Evolutionary conservation across 2,113 vertebrate species (phyloP).

Genomic region (Siniperca chuatsi): DNA sequence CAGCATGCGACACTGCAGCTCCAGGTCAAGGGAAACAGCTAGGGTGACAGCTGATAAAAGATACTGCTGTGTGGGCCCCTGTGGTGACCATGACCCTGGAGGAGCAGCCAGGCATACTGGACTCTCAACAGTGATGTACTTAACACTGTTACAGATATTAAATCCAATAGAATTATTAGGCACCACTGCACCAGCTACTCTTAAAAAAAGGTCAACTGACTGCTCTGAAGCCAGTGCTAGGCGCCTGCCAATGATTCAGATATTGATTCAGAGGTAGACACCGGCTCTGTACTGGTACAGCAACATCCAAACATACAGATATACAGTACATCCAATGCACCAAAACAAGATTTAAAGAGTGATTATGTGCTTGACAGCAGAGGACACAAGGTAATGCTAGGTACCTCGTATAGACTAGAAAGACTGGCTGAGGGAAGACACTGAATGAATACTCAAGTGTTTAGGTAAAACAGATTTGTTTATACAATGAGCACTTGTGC

Average conservation of each 20-base stretch:
- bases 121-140: slow-evolving; percentile 56
- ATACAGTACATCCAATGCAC: not conserved
- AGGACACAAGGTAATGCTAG: not conserved
- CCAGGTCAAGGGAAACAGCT: slow-evolving; percentile 11
- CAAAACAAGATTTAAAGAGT: not conserved
- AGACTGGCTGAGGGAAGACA: not conserved
- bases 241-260: slow-evolving; percentile 1
- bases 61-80: slow-evolving; percentile 40
- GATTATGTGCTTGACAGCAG: not conserved
- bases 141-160: slow-evolving; percentile 37
- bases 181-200: not conserved
- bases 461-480: not conserved
- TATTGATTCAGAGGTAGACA: slow-evolving; percentile 5
- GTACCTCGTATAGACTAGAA: not conserved
- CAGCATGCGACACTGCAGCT: not conserved
- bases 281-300: not conserved
- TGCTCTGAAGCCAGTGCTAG: not conserved
- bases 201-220: slow-evolving; percentile 13
- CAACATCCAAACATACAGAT: slow-evolving; percentile 8
- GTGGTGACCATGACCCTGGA: slow-evolving; percentile 39
- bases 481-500: not conserved
- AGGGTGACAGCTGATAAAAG: slow-evolving; percentile 40
- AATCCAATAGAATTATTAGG: slow-evolving; percentile 28
- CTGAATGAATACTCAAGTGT: not conserved
- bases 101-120: not conserved